Percentiles rank a stretch among this genome's conserved stretches.
phyloP scores from a whole-genome alignment of 2,888 invertebrate species.

The Lydus trimaculatus region DNA sequence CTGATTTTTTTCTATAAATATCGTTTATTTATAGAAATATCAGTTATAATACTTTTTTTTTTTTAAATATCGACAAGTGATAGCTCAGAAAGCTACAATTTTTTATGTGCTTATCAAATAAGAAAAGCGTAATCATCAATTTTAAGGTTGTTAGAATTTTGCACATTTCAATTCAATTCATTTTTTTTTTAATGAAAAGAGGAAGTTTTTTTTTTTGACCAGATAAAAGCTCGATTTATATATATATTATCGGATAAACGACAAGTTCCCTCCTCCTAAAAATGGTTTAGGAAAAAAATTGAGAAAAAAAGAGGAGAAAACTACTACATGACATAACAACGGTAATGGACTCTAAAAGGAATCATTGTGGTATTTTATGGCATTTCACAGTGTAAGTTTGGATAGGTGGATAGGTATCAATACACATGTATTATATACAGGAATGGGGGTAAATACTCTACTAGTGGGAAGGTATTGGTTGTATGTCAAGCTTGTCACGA shows the following conservation, averaged over 20 bases:
- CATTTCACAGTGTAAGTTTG: slow-evolving; percentile 31
- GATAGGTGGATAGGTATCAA: background rate
- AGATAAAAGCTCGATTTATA: slow-evolving; percentile 8
- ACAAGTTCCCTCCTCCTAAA: background rate
- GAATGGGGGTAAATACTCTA: slow-evolving; percentile 12
- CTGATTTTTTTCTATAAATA: background rate
- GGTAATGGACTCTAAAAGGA: slow-evolving; percentile 47
- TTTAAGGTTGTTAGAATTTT: background rate
- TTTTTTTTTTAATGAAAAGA: background rate
- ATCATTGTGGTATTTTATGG: slow-evolving; percentile 47
- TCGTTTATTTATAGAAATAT: background rate
- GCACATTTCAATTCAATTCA: background rate
- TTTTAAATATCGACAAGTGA: background rate
- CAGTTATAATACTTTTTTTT: background rate
- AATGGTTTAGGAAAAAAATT: background rate
- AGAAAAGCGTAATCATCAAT: background rate
- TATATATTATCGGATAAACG: background rate
- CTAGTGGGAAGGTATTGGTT: slow-evolving; percentile 28
- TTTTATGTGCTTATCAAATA: background rate
- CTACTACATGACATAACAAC: slow-evolving; percentile 37
- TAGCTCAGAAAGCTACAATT: too few relatives aligned
- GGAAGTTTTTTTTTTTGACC: background rate
- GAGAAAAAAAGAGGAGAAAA: slow-evolving; percentile 11
- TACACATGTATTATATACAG: slow-evolving; percentile 16
- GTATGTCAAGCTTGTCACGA: slow-evolving; percentile 36